phyloP scores from a whole-genome alignment of 2,888 invertebrate genomes.

The Emmelina monodactyla region DNA sequence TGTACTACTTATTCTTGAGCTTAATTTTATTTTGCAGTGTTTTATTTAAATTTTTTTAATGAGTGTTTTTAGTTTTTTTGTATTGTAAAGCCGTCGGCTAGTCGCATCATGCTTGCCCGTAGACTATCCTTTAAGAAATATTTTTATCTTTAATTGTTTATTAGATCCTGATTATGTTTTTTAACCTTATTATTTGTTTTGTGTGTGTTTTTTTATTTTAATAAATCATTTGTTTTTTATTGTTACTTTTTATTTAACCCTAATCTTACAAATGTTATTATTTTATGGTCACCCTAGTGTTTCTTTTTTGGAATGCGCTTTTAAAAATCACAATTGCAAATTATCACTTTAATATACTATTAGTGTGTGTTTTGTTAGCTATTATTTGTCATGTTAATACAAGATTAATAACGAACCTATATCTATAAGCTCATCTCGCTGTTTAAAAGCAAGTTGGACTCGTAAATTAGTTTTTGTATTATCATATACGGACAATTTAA shows the following conservation, averaged over 20 bases:
- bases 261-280: neutral
- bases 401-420: no score
- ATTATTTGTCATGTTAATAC: neutral
- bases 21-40: no score
- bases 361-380: neutral
- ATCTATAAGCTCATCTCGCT: no score
- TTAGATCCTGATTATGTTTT: neutral
- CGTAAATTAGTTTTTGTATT: no score
- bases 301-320: neutral
- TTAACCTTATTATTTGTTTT: neutral
- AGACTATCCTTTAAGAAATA: no score
- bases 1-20: no score
- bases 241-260: neutral
- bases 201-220: constrained; percentile 1
- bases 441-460: no score
- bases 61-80: constrained; percentile 9
- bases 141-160: neutral
- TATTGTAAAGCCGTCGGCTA: no score
- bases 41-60: no score
- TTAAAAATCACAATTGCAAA: neutral
- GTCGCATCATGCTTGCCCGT: no score
- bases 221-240: neutral
- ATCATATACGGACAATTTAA: no score
- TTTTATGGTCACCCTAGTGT: neutral
- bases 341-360: neutral